These are phyloP conservation scores for Cinclus cinclus DNA, from an alignment of 2,113 vertebrate genomes.

Conservation along the genomic window DNA sequence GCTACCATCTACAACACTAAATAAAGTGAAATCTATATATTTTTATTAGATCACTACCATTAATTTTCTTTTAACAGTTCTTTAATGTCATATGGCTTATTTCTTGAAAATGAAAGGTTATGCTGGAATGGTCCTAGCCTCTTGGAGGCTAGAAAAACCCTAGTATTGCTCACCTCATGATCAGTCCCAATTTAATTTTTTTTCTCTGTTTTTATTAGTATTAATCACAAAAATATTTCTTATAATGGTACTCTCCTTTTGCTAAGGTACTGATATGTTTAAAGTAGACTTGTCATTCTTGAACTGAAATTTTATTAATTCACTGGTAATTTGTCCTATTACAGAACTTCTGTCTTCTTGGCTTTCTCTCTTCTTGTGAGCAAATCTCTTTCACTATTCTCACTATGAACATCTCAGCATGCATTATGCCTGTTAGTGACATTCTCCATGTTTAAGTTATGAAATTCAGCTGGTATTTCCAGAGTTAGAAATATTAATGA, in stretches of 20 bases:
- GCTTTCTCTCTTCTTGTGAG: background rate
- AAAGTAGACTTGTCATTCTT: background rate
- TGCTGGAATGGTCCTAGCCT: background rate
- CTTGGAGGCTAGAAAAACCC: background rate
- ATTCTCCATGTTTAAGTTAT: background rate
- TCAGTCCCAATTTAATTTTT: background rate
- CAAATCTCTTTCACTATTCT: background rate
- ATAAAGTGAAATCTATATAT: background rate
- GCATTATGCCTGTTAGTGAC: background rate
- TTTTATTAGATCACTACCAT: background rate
- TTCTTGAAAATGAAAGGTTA: background rate
- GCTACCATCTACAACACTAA: background rate
- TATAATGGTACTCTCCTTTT: background rate
- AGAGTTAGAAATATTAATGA: background rate
- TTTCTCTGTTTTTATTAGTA: background rate
- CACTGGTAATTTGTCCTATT: background rate
- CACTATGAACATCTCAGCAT: background rate
- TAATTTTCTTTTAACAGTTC: background rate
- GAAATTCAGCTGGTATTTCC: background rate
- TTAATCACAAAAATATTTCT: background rate
- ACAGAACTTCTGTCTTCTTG: background rate
- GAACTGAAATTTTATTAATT: background rate
- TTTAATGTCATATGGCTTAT: background rate
- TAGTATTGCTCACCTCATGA: background rate
- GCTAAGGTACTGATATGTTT: background rate